Conservation (phyloP, 2,797 vertebrate genomes). For the Crocodylus rhombifer region DNA sequence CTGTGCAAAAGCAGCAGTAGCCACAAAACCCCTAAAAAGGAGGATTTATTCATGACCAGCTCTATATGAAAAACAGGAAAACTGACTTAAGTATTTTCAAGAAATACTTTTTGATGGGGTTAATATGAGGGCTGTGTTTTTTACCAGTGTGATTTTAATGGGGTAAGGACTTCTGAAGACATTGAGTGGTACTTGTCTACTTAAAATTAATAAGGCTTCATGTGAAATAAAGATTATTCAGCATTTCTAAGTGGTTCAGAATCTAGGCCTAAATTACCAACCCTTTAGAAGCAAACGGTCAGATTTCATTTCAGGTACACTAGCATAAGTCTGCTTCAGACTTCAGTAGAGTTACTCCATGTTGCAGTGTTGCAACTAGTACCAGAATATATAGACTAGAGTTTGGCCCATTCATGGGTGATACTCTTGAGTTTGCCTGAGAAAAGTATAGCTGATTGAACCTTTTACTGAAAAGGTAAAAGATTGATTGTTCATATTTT, state of each 20-base stretch:
- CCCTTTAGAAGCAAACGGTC: neutral
- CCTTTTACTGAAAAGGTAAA: neutral
- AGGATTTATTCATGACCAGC: neutral
- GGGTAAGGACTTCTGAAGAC: neutral
- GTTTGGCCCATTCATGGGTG: fast-evolving
- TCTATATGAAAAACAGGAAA: neutral
- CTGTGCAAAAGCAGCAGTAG: neutral
- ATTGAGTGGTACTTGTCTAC: neutral
- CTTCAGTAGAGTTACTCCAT: neutral
- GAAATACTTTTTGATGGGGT: neutral
- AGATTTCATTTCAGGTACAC: neutral
- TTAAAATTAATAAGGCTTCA: neutral
- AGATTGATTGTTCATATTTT: constrained; percentile 75
- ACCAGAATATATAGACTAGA: neutral
- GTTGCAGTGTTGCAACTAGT: neutral
- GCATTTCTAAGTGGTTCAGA: neutral
- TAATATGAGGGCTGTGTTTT: neutral
- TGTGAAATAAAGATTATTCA: fast-evolving
- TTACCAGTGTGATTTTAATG: neutral
- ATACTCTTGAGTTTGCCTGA: neutral
- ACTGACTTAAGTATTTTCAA: neutral
- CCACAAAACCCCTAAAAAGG: neutral
- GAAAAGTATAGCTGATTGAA: neutral
- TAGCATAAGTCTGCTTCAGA: neutral
- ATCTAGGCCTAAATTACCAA: neutral